A percentile compares a stretch with the other conserved stretches of the same genome.
Evolutionary conservation across 2,888 invertebrate species (phyloP).

Genomic region (Ditylenchus weischeri): DNA sequence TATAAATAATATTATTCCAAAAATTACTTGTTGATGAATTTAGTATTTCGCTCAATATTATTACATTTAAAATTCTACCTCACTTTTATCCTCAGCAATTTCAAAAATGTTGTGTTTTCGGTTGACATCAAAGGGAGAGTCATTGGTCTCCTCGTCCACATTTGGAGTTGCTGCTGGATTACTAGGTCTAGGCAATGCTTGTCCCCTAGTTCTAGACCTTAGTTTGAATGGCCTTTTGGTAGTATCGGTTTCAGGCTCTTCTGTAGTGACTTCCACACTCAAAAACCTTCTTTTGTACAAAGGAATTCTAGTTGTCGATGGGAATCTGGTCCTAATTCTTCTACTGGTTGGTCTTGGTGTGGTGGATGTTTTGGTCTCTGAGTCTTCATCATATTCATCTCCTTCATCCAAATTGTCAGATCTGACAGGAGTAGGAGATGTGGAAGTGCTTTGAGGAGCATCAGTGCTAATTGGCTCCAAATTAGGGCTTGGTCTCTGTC

Average conservation of each 20-base stretch:
- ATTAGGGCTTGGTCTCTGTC: neutral
- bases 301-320: neutral
- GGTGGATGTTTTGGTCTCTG: neutral
- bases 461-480: neutral
- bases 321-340: neutral
- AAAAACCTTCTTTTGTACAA: slow-evolving; percentile 6
- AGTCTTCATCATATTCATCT: slow-evolving; percentile 2
- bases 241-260: too few species aligned
- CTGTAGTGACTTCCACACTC: neutral
- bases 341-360: neutral
- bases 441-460: neutral
- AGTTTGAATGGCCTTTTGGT: too few species aligned
- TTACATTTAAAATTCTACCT: too few species aligned
- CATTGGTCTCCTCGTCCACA: slow-evolving; percentile 36
- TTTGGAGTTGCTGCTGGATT: neutral
- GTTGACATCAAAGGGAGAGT: slow-evolving; percentile 34
- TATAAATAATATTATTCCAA: too few species aligned
- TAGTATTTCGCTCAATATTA: too few species aligned
- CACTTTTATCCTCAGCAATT: too few species aligned
- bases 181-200: neutral
- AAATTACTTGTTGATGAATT: too few species aligned
- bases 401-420: neutral
- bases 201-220: neutral
- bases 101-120: too few species aligned
- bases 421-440: neutral